Evolutionary conservation across 2,113 vertebrate genomes (phyloP).

Genomic region (Pygoscelis antarcticus): DNA sequence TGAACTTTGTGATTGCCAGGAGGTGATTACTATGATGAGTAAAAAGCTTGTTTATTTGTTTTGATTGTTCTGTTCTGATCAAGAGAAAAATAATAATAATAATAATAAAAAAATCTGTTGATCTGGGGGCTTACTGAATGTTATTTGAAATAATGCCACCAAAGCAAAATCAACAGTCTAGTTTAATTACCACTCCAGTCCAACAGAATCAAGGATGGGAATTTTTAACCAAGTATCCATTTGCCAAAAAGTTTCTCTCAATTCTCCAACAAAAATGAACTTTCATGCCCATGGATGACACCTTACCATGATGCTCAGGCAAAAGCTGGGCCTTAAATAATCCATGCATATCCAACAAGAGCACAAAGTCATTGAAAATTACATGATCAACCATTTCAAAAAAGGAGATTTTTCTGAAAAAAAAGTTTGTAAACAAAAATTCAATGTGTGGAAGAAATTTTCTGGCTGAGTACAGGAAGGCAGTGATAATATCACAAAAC

Average conservation of each 20-base stretch:
- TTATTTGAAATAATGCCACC: not conserved
- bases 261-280: not conserved
- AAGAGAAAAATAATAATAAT: not conserved
- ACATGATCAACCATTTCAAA: not conserved
- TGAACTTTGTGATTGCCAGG: not conserved
- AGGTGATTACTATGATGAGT: not conserved
- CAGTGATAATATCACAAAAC: not conserved
- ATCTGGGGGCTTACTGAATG: not conserved
- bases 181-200: not conserved
- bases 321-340: not conserved
- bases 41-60: not conserved
- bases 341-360: not conserved
- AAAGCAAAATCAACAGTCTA: not conserved
- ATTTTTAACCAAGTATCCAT: not conserved
- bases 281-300: not conserved
- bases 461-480: not conserved
- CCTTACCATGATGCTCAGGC: not conserved
- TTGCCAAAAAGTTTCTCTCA: not conserved
- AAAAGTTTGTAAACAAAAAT: not conserved
- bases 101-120: not conserved
- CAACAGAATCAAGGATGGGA: not conserved
- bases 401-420: not conserved
- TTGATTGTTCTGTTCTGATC: not conserved
- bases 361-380: not conserved
- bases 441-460: not conserved